Percentiles rank a stretch among this genome's conserved stretches.
These are phyloP conservation scores for Elymnias hypermnestra DNA, from an alignment of 1,140 invertebrate species.

Conservation along the genomic window DNA sequence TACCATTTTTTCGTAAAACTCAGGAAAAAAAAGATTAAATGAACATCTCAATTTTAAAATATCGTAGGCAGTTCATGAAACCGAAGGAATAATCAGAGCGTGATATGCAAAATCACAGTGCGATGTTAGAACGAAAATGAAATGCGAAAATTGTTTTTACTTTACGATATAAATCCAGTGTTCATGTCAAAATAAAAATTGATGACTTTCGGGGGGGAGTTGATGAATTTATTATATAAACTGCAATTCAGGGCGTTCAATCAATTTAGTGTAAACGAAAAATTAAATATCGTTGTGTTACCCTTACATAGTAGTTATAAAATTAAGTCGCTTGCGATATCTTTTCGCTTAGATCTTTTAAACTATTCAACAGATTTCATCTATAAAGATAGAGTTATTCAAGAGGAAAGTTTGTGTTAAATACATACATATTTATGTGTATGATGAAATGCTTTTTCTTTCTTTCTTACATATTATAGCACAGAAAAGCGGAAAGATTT, in stretches of 20 bases:
- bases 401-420: too few relatives aligned
- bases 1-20: too few relatives aligned
- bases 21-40: too few relatives aligned
- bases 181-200: constrained; percentile 12
- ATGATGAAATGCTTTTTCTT: too few relatives aligned
- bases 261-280: not conserved
- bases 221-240: constrained; percentile 2
- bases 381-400: too few relatives aligned
- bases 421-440: too few relatives aligned
- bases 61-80: constrained; percentile 12
- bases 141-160: constrained; percentile 8
- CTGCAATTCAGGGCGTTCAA: not conserved
- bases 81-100: constrained; percentile 29
- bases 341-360: too few relatives aligned
- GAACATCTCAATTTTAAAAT: not conserved
- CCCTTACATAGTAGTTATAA: too few relatives aligned
- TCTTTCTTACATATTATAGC: too few relatives aligned
- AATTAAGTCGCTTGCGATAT: too few relatives aligned
- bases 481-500: too few relatives aligned
- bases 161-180: constrained; percentile 8
- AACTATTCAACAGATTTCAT: too few relatives aligned
- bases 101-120: constrained; percentile 28
- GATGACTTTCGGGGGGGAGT: not conserved
- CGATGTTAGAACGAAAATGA: constrained; percentile 12
- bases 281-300: not conserved